A percentile compares a stretch with the other conserved stretches of the same genome.
Conservation (phyloP, 1,140 invertebrate species). For the Muscidifurax raptorellus region DNA sequence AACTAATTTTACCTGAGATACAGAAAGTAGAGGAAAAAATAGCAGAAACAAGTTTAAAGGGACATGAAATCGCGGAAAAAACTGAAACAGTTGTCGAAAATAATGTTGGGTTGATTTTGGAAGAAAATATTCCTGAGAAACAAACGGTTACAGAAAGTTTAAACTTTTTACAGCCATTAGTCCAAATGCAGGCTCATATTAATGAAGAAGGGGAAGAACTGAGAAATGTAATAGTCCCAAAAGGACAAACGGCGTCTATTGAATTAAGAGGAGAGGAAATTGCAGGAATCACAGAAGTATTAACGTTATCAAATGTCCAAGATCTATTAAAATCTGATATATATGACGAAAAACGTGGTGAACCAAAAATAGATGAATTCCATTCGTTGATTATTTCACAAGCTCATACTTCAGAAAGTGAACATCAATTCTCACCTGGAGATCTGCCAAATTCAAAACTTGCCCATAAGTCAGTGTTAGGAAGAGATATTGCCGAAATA, state of each 20-base stretch:
- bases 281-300: conserved; percentile 63
- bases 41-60: conserved; percentile 61
- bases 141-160: conserved; percentile 61
- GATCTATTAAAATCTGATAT: conserved; percentile 52
- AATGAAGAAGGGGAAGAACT: conserved; percentile 62
- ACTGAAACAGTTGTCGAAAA: conserved; percentile 62
- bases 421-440: conserved; percentile 53
- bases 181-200: conserved; percentile 57
- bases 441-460: conserved; percentile 59
- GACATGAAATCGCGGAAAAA: conserved; percentile 65
- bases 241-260: conserved; percentile 56
- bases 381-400: conserved; percentile 60
- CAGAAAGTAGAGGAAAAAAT: conserved; percentile 53
- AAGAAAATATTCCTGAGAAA: conserved; percentile 56
- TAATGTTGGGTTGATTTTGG: conserved; percentile 57
- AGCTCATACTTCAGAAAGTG: conserved; percentile 61
- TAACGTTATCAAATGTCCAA: conserved; percentile 60
- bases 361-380: conserved; percentile 61
- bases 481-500: conserved; percentile 66
- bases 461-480: conserved; percentile 60
- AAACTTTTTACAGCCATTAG: conserved; percentile 63
- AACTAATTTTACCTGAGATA: conserved; percentile 55
- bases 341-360: conserved; percentile 59
- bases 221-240: conserved; percentile 48
- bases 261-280: conserved; percentile 60